Evolutionary conservation across 2,113 vertebrate genomes (phyloP).

Genomic region (Ploceus nigricollis): DNA sequence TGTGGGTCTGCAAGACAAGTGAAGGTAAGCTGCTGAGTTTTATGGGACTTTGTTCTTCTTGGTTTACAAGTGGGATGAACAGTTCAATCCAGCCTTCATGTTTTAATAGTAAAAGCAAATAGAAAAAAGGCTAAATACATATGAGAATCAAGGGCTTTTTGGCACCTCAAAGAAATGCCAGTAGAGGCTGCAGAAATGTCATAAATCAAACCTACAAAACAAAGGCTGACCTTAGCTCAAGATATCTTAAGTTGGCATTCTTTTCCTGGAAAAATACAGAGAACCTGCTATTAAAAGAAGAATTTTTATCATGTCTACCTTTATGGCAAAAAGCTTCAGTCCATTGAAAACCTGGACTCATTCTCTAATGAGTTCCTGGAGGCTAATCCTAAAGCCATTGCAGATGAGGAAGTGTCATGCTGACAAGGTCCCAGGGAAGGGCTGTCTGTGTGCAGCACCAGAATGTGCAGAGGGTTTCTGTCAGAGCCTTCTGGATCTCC

Average conservation of each 20-base stretch:
- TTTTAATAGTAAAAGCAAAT: conserved; percentile 24
- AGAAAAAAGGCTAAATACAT: neutral
- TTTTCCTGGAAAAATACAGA: neutral
- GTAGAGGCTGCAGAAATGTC: neutral
- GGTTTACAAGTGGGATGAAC: neutral
- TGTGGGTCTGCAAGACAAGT: neutral
- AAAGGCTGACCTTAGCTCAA: neutral
- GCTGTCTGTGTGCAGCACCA: neutral
- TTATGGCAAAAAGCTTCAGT: neutral
- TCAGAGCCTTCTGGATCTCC: rapidly evolving
- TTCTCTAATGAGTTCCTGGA: neutral
- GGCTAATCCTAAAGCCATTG: neutral
- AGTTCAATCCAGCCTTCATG: neutral
- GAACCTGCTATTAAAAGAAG: neutral
- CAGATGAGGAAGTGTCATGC: neutral
- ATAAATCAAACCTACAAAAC: neutral
- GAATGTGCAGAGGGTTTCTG: neutral
- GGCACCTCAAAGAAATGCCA: neutral
- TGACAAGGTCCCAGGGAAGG: neutral
- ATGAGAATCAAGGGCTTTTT: neutral
- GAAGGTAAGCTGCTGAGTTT: neutral
- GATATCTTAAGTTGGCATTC: neutral
- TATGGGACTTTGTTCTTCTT: neutral
- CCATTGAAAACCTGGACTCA: neutral
- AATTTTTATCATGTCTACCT: neutral